Evolutionary conservation across 2,797 vertebrate species (phyloP).

Genomic region (Sarcoramphus papa): DNA sequence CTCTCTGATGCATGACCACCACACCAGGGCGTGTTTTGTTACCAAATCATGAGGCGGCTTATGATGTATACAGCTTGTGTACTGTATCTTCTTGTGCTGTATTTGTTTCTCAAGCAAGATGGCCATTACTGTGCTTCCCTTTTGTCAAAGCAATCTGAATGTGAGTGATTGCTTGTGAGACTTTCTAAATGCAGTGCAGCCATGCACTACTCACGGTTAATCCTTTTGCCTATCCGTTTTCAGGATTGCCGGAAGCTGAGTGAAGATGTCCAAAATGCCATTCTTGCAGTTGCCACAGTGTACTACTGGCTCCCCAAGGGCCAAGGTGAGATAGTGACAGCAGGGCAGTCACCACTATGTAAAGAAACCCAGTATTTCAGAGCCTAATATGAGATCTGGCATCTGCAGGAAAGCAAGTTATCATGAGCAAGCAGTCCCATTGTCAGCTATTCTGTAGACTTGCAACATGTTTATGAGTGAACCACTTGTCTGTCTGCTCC

Average conservation of each 20-base stretch:
- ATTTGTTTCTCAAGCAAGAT: not conserved
- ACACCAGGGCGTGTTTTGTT: not conserved
- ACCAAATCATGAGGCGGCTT: not conserved
- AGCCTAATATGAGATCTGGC: not conserved
- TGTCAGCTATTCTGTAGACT: not conserved
- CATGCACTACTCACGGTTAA: rapidly evolving
- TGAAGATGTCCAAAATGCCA: conserved; percentile 76
- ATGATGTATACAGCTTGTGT: not conserved
- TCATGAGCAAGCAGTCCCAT: not conserved
- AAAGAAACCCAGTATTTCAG: not conserved
- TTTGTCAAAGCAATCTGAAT: not conserved
- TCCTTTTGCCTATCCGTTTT: not conserved
- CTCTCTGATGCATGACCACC: not conserved
- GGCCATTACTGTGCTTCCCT: not conserved
- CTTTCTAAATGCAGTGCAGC: not conserved
- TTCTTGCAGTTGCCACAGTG: conserved; percentile 78
- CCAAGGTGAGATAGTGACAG: conserved; percentile 77
- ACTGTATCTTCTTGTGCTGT: not conserved
- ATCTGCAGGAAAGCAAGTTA: not conserved
- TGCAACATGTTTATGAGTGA: not conserved
- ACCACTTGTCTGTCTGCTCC: not conserved
- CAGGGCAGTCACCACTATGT: not conserved
- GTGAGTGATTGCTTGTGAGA: not conserved
- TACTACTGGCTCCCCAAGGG: conserved; percentile 89
- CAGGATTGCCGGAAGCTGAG: conserved; percentile 81